Conservation (phyloP, 2,113 vertebrate species). For the Tonatia bakeri region DNA sequence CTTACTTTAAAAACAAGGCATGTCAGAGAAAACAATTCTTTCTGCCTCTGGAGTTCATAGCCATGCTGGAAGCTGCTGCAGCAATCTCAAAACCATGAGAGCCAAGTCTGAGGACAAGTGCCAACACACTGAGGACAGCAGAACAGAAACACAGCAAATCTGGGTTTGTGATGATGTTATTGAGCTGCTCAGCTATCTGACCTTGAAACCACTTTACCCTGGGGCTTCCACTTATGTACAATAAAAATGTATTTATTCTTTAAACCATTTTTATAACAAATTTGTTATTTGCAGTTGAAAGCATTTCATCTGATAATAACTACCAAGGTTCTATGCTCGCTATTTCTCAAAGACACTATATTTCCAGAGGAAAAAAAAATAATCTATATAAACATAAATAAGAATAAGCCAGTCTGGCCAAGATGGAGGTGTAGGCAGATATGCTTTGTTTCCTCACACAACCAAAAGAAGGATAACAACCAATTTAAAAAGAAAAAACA, state of each 20-base stretch:
- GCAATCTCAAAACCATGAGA: background rate
- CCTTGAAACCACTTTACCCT: background rate
- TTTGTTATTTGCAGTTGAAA: background rate
- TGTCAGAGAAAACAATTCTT: background rate
- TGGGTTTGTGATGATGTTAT: background rate
- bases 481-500: no score
- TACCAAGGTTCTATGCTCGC: background rate
- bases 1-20: background rate
- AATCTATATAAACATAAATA: background rate
- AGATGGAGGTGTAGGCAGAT: no score
- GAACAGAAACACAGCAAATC: background rate
- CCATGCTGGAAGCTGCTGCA: background rate
- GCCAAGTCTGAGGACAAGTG: background rate
- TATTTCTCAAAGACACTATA: background rate
- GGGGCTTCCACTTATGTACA: background rate
- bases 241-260: constrained; percentile 19
- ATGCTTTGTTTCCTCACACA: no score
- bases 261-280: background rate
- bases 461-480: no score
- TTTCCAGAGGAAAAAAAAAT: constrained; percentile 14
- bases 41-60: background rate
- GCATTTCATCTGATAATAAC: background rate
- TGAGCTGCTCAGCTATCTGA: background rate
- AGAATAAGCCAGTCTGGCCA: background rate
- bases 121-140: background rate